These are phyloP conservation scores for Trachymyrmex septentrionalis DNA, from an alignment of 1,140 invertebrate species.

Conservation along the genomic window DNA sequence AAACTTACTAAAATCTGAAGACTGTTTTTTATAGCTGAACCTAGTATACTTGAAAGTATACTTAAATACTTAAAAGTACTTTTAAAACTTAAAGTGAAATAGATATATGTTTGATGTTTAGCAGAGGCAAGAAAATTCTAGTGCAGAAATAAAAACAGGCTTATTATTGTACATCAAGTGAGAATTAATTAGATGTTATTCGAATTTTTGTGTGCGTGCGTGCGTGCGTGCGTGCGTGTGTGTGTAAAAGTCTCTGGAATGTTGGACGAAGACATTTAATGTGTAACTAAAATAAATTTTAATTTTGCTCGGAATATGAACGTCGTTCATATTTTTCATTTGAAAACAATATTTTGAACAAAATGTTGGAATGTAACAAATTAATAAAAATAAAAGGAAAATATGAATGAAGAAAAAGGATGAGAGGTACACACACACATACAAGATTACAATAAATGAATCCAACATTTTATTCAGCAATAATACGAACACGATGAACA, in stretches of 20 bases:
- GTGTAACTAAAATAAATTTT: not conserved
- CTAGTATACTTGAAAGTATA: too few species aligned
- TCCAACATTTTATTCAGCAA: constrained; percentile 59
- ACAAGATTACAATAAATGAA: constrained; percentile 10
- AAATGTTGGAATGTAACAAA: constrained; percentile 29
- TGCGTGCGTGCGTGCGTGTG: too few species aligned
- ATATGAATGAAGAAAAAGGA: not conserved
- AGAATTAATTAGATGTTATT: not conserved
- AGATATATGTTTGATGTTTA: too few species aligned
- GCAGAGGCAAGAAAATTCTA: too few species aligned
- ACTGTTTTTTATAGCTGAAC: too few species aligned
- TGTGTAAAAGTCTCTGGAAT: not conserved
- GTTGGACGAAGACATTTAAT: not conserved
- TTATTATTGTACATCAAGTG: not conserved
- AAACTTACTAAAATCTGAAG: not conserved
- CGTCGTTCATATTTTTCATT: too few species aligned
- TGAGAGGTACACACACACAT: not conserved
- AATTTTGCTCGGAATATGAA: not conserved
- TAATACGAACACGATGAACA: constrained; percentile 48
- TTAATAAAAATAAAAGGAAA: not conserved
- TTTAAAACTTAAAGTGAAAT: too few species aligned
- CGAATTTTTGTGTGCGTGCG: not conserved
- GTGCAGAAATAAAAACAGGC: too few species aligned
- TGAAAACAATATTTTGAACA: constrained; percentile 10
- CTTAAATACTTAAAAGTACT: too few species aligned